Base-by-base conservation (phyloP, 2,888 invertebrate genomes). In the Petrolisthes manimaculis region DNA sequence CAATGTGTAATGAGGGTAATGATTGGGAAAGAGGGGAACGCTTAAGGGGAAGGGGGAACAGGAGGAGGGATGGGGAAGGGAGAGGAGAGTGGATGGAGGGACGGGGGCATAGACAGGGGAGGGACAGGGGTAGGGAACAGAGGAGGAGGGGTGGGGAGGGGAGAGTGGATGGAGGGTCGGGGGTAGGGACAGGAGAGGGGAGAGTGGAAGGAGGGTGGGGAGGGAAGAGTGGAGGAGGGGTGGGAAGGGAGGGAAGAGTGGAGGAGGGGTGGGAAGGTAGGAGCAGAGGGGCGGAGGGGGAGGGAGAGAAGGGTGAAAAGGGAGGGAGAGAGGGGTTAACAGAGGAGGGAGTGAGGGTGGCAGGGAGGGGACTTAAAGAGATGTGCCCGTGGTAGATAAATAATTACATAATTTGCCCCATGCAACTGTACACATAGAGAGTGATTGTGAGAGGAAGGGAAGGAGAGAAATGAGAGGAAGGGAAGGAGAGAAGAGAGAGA, bases 401-500 rank as follows among this genome's bases (percentile, higher is more conserved):
- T 67, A 81, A 81, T 67, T 67, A 81, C 24, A 81, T 81, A 24
- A 81, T 67, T 81, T 81, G 24, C 18, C 51, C 37, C 18, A 81
- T 81, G 51, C 24, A 81, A 67, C 61, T 81, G 67, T 51, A 78
- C 9, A 18, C n/a, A 8, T 9, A 67, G 51, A 77, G 37, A 77
- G 77, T 24, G 77, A 51, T 9, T 21, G 18, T 77, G 77, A 56
- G 81, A 81, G 81, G 24, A 51, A 77, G 77, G 51, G 24, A 77
- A 24, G 51, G 77, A 77, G 24, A 61, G 61, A 61, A 61, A 14
- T 14, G 61, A 61, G 61, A 61, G 61, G 14, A 14, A 14, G 14
- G 14, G 61, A 61, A 61, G 14, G 61, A 61, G 61, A 61, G 61
- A 61, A 14, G 14, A 14, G 61, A 61, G 61, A 61, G 14, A 9